Conservation (phyloP, 1,140 invertebrate genomes). For the Danaus plexippus region DNA sequence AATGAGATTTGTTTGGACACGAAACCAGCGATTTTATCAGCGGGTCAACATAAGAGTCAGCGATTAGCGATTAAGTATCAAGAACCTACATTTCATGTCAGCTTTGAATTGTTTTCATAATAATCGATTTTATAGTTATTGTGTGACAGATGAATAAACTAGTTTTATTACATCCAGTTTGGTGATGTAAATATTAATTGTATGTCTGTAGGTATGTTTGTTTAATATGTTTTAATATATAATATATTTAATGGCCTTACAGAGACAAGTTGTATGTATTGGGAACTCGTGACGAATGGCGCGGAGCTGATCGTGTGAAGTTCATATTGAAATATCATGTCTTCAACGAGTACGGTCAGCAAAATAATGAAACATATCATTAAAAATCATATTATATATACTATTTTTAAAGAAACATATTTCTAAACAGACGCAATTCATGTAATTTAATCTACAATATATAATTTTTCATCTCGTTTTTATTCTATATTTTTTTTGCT, state of each 20-base stretch:
- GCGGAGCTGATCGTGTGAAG: conserved; percentile 64
- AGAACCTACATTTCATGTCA: too few relatives aligned
- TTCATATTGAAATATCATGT: conserved; percentile 64
- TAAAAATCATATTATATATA: conserved; percentile 7
- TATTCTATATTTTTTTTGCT: conserved; percentile 9
- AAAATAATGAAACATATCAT: conserved; percentile 16
- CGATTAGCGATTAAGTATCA: too few relatives aligned
- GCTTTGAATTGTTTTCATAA: too few relatives aligned
- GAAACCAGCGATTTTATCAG: conserved; percentile 20
- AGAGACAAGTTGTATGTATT: conserved; percentile 53
- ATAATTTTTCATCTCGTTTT: not conserved
- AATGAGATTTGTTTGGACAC: conserved; percentile 27
- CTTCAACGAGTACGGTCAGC: conserved; percentile 46
- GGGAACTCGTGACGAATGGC: conserved; percentile 63
- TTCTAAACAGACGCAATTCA: not conserved
- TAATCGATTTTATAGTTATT: too few relatives aligned
- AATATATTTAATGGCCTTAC: conserved; percentile 30
- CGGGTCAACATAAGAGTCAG: too few relatives aligned
- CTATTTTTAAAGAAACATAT: not conserved
- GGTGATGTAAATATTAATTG: not conserved
- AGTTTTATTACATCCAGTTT: too few relatives aligned
- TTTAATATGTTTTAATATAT: conserved; percentile 6
- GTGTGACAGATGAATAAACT: too few relatives aligned
- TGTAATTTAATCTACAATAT: not conserved
- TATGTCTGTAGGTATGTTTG: not conserved